phyloP scores from a whole-genome alignment of 2,888 invertebrate genomes.

The Platynereis dumerilii region DNA sequence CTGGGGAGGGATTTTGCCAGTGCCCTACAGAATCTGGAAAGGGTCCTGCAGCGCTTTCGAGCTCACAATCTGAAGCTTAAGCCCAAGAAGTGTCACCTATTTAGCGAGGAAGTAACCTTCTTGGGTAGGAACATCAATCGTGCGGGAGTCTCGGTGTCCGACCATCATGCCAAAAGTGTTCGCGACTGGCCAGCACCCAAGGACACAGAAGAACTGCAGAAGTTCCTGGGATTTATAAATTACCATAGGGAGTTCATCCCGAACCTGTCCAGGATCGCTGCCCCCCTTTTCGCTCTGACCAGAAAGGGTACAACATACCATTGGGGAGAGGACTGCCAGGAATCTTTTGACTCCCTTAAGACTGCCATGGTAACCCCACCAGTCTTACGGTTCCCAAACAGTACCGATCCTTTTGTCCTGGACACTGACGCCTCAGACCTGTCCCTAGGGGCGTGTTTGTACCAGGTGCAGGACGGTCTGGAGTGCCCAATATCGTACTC shows the following conservation, averaged over 20 bases:
- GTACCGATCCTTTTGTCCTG: background rate
- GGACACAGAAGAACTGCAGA: too few relatives aligned
- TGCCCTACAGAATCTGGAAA: conserved; percentile 31
- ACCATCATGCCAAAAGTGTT: too few relatives aligned
- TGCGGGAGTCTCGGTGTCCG: too few relatives aligned
- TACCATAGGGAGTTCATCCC: conserved; percentile 21
- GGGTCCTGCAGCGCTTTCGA: too few relatives aligned
- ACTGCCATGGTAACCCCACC: conserved; percentile 17
- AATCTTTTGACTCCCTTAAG: conserved; percentile 13
- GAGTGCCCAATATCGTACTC: background rate
- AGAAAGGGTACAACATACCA: background rate
- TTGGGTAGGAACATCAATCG: too few relatives aligned
- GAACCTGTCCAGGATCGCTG: conserved; percentile 9
- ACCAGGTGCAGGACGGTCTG: background rate
- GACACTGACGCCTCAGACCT: conserved; percentile 10
- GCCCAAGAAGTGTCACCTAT: too few relatives aligned
- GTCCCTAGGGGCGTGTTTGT: background rate
- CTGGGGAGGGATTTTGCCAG: conserved; percentile 31
- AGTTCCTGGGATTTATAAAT: too few relatives aligned
- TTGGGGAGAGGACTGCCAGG: conserved; percentile 21
- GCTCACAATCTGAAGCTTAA: too few relatives aligned
- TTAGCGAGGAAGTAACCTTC: too few relatives aligned
- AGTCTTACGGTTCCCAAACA: conserved; percentile 16
- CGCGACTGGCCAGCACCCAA: too few relatives aligned
- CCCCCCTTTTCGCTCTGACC: background rate